A percentile compares a stretch with the other conserved stretches of the same genome.
Evolutionary conservation across 2,113 vertebrate genomes (phyloP).

Genomic region (Bubalus kerabau): DNA sequence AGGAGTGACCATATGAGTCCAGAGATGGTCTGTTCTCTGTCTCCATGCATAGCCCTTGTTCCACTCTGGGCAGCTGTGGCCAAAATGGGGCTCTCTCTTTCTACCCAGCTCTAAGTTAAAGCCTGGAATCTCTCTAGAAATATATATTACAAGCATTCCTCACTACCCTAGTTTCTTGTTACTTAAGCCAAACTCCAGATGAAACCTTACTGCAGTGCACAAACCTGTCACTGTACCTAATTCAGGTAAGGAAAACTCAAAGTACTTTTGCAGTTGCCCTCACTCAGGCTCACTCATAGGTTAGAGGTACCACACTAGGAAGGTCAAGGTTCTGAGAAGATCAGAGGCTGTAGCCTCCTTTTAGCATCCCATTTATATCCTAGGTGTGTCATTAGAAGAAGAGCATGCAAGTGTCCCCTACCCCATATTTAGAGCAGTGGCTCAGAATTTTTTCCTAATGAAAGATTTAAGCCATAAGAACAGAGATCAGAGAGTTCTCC

Average conservation of each 20-base stretch:
- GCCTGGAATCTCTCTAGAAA: not conserved
- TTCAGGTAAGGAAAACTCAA: not conserved
- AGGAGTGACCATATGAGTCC: not conserved
- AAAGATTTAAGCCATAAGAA: not conserved
- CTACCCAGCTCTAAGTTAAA: not conserved
- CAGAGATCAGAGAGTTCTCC: not conserved
- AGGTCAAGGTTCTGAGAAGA: not conserved
- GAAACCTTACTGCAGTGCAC: not conserved
- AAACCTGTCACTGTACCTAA: not conserved
- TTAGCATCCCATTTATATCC: not conserved
- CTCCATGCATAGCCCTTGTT: not conserved
- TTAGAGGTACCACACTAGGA: not conserved
- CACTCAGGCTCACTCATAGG: not conserved
- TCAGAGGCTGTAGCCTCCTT: not conserved
- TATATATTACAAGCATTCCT: not conserved
- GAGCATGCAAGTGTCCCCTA: not conserved
- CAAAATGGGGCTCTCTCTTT: not conserved
- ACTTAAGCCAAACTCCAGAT: not conserved
- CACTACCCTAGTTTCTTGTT: not conserved
- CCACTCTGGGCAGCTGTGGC: too few relatives aligned
- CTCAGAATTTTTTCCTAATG: not conserved
- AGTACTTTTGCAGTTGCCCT: not conserved
- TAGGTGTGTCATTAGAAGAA: not conserved
- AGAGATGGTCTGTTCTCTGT: accelerated
- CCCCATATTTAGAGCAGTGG: not conserved